phyloP scores from a whole-genome alignment of 2,888 invertebrate genomes.

The Nephrotoma appendiculata region DNA sequence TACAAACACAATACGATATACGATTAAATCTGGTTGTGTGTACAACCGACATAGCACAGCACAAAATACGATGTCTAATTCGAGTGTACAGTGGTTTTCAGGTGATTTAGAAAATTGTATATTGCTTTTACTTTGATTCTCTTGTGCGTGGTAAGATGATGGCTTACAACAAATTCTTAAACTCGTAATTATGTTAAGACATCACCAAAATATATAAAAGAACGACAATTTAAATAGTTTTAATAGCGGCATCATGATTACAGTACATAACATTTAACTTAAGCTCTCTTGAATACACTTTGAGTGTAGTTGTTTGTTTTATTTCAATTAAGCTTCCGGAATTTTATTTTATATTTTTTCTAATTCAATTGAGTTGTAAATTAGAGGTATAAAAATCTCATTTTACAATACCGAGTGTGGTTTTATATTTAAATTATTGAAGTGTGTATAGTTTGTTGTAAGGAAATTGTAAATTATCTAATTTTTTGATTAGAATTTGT shows the following conservation, averaged over 20 bases:
- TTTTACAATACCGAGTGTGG: neutral
- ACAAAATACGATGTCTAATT: neutral
- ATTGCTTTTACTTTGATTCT: too few species aligned
- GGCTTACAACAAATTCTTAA: too few species aligned
- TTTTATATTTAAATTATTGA: neutral
- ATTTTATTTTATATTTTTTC: neutral
- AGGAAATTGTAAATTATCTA: neutral
- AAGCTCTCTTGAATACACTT: too few species aligned
- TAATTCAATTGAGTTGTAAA: neutral
- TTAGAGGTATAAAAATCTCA: neutral
- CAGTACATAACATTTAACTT: too few species aligned
- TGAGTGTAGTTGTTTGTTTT: neutral
- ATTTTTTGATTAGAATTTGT: neutral
- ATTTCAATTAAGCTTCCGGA: neutral
- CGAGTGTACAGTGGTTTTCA: too few species aligned
- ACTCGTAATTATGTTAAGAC: too few species aligned
- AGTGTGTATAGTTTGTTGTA: neutral
- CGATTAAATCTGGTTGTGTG: neutral
- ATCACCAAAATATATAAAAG: too few species aligned
- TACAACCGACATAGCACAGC: neutral
- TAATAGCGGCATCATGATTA: too few species aligned
- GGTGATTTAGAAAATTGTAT: too few species aligned
- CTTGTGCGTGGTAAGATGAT: too few species aligned
- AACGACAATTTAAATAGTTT: too few species aligned
- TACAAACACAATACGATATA: neutral